These are phyloP conservation scores for Cryptomyrus ogoouensis DNA, from an alignment of 2,113 vertebrate species.

Conservation along the genomic window DNA sequence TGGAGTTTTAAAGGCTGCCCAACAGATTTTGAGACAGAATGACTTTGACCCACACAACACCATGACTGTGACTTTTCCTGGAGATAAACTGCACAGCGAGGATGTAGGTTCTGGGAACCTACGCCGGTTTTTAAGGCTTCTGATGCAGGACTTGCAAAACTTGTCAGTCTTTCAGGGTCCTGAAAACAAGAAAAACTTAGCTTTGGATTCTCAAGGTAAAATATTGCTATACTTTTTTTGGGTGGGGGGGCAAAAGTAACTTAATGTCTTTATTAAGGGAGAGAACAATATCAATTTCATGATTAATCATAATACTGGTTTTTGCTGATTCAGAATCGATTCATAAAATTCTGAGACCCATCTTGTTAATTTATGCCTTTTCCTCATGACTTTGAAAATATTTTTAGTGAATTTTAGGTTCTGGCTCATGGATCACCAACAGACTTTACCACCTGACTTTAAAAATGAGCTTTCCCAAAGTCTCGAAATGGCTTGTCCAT, in stretches of 20 bases:
- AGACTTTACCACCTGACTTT: not conserved
- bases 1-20: constrained; percentile 64
- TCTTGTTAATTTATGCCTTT: not conserved
- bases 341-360: not conserved
- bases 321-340: not conserved
- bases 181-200: constrained; percentile 51
- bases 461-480: not conserved
- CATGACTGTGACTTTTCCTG: constrained; percentile 66
- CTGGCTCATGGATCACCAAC: not conserved
- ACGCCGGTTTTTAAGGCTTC: constrained; percentile 50
- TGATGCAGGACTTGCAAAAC: constrained; percentile 52
- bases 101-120: constrained; percentile 8
- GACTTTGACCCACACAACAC: constrained; percentile 68
- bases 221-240: not conserved
- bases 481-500: not conserved
- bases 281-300: not conserved
- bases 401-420: not conserved
- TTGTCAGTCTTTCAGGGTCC: constrained; percentile 58
- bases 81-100: constrained; percentile 2
- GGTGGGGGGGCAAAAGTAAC: not conserved
- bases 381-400: not conserved
- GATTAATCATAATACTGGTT: not conserved
- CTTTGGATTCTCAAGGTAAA: constrained; percentile 52
- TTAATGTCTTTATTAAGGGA: not conserved
- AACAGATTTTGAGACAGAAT: constrained; percentile 65